Evolutionary conservation across 2,888 invertebrate species (phyloP), one percentile per base, ranked within the genome.

Genomic region (Hecatera dysodea): DNA sequence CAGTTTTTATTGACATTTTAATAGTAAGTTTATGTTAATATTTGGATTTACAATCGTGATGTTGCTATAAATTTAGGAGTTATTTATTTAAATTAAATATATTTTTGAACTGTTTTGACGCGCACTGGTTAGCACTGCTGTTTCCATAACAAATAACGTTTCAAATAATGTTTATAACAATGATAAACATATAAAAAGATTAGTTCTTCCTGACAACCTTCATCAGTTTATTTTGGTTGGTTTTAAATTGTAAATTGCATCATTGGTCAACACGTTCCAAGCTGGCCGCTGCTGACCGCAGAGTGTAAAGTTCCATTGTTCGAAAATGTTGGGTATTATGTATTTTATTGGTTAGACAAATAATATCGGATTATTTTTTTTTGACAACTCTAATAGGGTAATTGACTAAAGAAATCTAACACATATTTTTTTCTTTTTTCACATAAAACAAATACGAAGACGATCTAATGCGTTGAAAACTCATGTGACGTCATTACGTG

Each of bases 11-110:
- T n/a, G n/a, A n/a, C n/a, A n/a, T n/a, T n/a, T n/a, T n/a, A n/a
- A n/a, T n/a, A n/a, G n/a, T n/a, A 48, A 60, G n/a, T 60, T 46
- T 69, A 78, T 75, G 59, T 44, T 48, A 50, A 63, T 60, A 63
- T 78, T 78, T 69, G 66, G 33, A 1, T 6, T 50, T 33, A 11
- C 19, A 39, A 59, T 55, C 27, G 27, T 64, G n/a, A 15, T 46
- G n/a, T 67, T 24, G n/a, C 44, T 53, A 22, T 44, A 24, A n/a
- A 48, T 64, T 0, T 27, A 52, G 60, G 0, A 22, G 24, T 19
- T 60, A 50, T 63, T 59, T 62, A 53, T 62, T 65, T 42, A 72
- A 57, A 33, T 52, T 33, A 2, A 52, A 53, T 46, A 17, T 36
- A 1, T 11, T 75, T 59, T 71, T 48, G 50, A 44, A 55, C 42